These are phyloP conservation scores for Hemibagrus wyckioides DNA, from an alignment of 2,113 vertebrate genomes.

Conservation along the genomic window DNA sequence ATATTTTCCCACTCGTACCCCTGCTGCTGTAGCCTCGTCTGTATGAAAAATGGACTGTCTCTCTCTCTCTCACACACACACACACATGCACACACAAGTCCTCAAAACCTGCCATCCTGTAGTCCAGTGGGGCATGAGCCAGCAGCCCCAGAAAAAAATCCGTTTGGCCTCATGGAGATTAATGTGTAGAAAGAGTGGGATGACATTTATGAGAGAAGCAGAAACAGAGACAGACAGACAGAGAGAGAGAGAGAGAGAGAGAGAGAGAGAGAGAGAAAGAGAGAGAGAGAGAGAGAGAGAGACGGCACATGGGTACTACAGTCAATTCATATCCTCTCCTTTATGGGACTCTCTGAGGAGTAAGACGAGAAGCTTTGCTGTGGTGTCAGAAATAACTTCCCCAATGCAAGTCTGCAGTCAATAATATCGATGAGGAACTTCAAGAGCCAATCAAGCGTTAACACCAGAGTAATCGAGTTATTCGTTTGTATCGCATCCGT, in stretches of 20 bases:
- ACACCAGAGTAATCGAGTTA: conserved; percentile 58
- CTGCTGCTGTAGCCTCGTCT: conserved; percentile 47
- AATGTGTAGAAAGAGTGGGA: conserved; percentile 65
- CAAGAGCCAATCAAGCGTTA: conserved; percentile 48
- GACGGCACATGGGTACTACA: background rate
- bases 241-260: no score
- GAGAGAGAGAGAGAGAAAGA: no score
- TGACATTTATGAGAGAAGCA: conserved; percentile 72
- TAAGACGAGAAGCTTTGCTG: conserved; percentile 27
- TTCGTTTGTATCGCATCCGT: conserved; percentile 52
- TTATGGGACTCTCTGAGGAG: conserved; percentile 13
- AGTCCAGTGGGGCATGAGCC: conserved; percentile 63
- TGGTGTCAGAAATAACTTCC: conserved; percentile 30
- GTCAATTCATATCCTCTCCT: conserved; percentile 43
- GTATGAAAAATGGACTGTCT: conserved; percentile 43
- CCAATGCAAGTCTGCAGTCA: conserved; percentile 39
- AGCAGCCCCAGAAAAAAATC: conserved; percentile 58
- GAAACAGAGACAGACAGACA: conserved; percentile 35
- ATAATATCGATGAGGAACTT: conserved; percentile 55
- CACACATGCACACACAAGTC: conserved; percentile 40
- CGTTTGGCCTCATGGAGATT: conserved; percentile 66
- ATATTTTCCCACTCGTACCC: conserved; percentile 56
- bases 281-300: background rate
- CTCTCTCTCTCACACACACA: conserved; percentile 49
- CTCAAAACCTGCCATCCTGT: conserved; percentile 68